These are phyloP conservation scores for Teinopalpus imperialis DNA, from an alignment of 2,888 invertebrate species.

Conservation along the genomic window DNA sequence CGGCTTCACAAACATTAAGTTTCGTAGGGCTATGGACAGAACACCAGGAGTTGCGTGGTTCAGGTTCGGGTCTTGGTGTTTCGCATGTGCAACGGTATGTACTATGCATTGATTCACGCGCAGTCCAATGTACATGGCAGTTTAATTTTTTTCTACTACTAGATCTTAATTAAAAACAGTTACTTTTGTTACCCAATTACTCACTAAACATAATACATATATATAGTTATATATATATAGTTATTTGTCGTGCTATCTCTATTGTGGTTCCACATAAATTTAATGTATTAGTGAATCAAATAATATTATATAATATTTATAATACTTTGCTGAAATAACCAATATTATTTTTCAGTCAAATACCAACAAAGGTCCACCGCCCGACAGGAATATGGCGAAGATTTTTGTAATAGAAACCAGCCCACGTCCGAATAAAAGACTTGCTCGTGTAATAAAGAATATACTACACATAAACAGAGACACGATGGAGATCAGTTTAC, in stretches of 20 bases:
- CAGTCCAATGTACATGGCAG: too few relatives aligned
- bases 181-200: too few relatives aligned
- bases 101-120: too few relatives aligned
- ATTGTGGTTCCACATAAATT: too few relatives aligned
- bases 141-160: too few relatives aligned
- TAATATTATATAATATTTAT: too few relatives aligned
- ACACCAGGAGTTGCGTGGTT: slow-evolving; percentile 75
- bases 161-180: too few relatives aligned
- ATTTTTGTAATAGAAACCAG: slow-evolving; percentile 64
- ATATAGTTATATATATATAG: too few relatives aligned
- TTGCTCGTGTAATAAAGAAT: slow-evolving; percentile 56
- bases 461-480: slow-evolving; percentile 68
- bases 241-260: too few relatives aligned
- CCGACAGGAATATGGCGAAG: slow-evolving; percentile 59
- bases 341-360: slow-evolving; percentile 49
- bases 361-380: slow-evolving; percentile 40
- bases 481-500: slow-evolving; percentile 56
- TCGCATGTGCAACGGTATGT: slow-evolving; percentile 53
- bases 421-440: slow-evolving; percentile 56
- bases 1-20: slow-evolving; percentile 87
- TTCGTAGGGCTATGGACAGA: slow-evolving; percentile 84
- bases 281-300: too few relatives aligned
- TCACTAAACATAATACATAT: too few relatives aligned
- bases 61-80: slow-evolving; percentile 70
- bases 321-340: too few relatives aligned